Evolutionary conservation across 2,888 invertebrate genomes (phyloP), one percentile per base, ranked within the genome.

Genomic region (Antheraea yamamai): DNA sequence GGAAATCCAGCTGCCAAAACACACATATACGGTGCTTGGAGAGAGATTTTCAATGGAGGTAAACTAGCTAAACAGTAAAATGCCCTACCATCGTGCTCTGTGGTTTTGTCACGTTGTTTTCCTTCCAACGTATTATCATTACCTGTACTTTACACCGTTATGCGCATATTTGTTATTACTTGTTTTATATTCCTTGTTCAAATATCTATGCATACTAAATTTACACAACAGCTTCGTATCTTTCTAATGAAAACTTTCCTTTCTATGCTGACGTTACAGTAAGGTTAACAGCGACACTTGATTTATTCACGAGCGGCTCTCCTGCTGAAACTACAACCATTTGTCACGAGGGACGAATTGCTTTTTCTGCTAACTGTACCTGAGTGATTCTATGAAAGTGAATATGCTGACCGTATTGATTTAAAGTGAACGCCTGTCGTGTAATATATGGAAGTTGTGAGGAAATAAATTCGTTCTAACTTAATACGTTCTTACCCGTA

Each of bases 311-410:
- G 73, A 74, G 77, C 79, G 83, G 83, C 81, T 81, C 81, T 81
- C 80, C 64, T 79, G 73, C 82, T 79, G 79, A 81, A 87, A 86
- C 87, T 87, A 86, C 82, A 80, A 77, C 85, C 87, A 87, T 88
- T 88, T 85, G 80, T 88, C 87, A 88, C 78, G 39, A 72, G 79
- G 68, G 75, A 73, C 79, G 82, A 81, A 83, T 83, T 79, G 84
- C 79, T 87, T 87, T 87, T 87, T 87, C 86, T 87, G 87, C 86
- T 83, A 83, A 87, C 86, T 83, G 82, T 85, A 84, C 87, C 75
- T 79, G 86, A 86, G 81, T 85, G 85, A 87, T 87, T 82, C 80
- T 81, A 72, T 47, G 75, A 72, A 76, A 79, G 39, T 70, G 70
- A 39, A 39, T 39, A 39, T n/a, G 70, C 70, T 39, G 70, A 70